Conservation (phyloP, 53 echinoderm and acorn worm genomes). For the Patiria pectinifera region DNA sequence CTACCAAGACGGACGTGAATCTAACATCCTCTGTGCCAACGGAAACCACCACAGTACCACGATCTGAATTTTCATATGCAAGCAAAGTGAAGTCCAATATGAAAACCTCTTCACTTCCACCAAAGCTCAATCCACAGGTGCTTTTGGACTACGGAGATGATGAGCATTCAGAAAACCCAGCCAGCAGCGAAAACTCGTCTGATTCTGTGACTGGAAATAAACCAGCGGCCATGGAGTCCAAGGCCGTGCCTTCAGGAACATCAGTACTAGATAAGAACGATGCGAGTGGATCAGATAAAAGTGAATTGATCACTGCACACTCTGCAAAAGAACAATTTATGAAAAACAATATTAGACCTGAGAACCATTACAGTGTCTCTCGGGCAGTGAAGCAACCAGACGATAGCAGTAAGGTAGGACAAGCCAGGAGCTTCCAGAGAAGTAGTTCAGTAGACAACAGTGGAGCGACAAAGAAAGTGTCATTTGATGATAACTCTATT, state of each 20-base stretch:
- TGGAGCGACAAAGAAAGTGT: slow-evolving; percentile 45
- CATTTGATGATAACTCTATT: slow-evolving; percentile 50
- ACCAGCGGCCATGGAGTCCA: slow-evolving; percentile 10
- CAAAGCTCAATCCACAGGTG: slow-evolving; percentile 22
- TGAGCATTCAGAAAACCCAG: slow-evolving; percentile 54
- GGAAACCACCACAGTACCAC: slow-evolving; percentile 32
- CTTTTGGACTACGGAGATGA: slow-evolving; percentile 55
- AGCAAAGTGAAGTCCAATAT: slow-evolving; percentile 64
- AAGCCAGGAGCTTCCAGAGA: slow-evolving; percentile 42
- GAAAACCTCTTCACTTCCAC: slow-evolving; percentile 37
- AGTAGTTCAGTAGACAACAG: slow-evolving; percentile 60
- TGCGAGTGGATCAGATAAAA: neutral
- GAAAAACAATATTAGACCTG: slow-evolving; percentile 42
- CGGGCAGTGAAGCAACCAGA: neutral
- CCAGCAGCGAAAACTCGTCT: slow-evolving; percentile 44
- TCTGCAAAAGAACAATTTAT: slow-evolving; percentile 41
- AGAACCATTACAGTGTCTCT: slow-evolving; percentile 16
- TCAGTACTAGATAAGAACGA: slow-evolving; percentile 52
- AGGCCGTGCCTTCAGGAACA: slow-evolving; percentile 33
- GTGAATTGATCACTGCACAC: slow-evolving; percentile 13
- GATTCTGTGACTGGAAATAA: slow-evolving; percentile 33
- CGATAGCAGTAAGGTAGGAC: neutral
- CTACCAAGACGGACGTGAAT: slow-evolving; percentile 28
- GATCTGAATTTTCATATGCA: slow-evolving; percentile 62
- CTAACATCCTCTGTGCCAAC: slow-evolving; percentile 4